Base-by-base conservation (phyloP, 2,797 vertebrate genomes). In the Astyanax mexicanus region DNA sequence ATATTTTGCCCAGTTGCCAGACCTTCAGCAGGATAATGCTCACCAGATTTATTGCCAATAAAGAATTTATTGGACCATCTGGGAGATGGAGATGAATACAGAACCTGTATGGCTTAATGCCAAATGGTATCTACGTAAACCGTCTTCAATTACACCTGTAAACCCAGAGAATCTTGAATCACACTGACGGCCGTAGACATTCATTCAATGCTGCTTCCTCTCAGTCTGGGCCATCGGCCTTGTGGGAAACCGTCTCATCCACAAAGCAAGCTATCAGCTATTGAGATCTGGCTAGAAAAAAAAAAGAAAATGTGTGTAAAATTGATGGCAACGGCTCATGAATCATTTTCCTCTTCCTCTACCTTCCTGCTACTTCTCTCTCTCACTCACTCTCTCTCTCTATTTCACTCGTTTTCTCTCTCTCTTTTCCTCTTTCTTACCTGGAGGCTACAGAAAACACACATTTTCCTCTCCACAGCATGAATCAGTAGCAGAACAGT, bases 401-500 rank as follows among this genome's bases (percentile, higher is more conserved):
- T 69, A 77, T 54, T 45, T 3, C 17, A 57, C 55, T 77, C 49
- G 66, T 21, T 65, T 45, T 57, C 61, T 65, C 67, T 78, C 35
- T 67, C 70, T 61, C 64, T 1, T 17, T 66, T 40, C 72, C 52
- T 52, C 15, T 1, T 21, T 62, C 68, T 69, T 47, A 57, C 58
- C 66, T 29, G 32, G 45, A 42, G 64, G 66, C 23, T 13, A 58
- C 21, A 70, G 66, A 75, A 70, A 69, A 64, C 66, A 74, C 38
- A 54, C 25, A 74, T 75, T 52, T 71, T 52, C 35, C n/a, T 51
- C 60, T 58, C 52, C 0, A 68, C 40, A 74, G 49, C 32, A 71
- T 80, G 71, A 67, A 71, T 75, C 78, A 71, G 32, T 64, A 70
- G 66, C 55, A 44, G 64, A 69, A 17, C 17, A 57, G 54, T 74